A percentile compares a stretch with the other conserved stretches of the same genome.
Conservation (phyloP, 2,113 vertebrate genomes). For the Tretioscincus oriximinensis region DNA sequence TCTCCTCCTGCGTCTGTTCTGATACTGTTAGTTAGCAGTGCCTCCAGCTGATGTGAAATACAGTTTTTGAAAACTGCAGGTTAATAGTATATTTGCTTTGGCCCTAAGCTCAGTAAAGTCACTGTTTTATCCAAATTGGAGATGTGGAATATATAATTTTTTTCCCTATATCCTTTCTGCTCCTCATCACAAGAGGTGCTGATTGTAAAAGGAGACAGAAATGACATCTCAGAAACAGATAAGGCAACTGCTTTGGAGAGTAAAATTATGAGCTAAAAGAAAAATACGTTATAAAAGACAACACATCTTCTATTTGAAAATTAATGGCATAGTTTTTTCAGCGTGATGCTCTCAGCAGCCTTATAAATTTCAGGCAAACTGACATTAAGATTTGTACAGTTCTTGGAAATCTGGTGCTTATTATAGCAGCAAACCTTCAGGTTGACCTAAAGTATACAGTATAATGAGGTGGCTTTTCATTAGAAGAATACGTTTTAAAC, state of each 20-base stretch:
- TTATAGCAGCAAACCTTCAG: slow-evolving; percentile 38
- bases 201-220: background rate
- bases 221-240: slow-evolving; percentile 4
- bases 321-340: slow-evolving; percentile 54
- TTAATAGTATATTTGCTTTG: background rate
- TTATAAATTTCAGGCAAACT: slow-evolving; percentile 55
- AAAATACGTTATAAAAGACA: slow-evolving; percentile 43
- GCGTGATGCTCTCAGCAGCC: slow-evolving; percentile 17
- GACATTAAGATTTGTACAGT: slow-evolving; percentile 9
- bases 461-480: slow-evolving; percentile 57
- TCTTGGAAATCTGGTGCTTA: slow-evolving; percentile 39
- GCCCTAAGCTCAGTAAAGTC: background rate
- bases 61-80: background rate
- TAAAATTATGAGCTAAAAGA: background rate
- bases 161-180: background rate
- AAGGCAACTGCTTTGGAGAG: slow-evolving; percentile 37
- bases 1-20: background rate
- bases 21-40: background rate
- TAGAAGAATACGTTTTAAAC: slow-evolving; percentile 47
- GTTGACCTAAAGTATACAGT: slow-evolving; percentile 44
- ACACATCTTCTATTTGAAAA: slow-evolving; percentile 28
- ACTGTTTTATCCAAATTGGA: background rate
- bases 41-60: no score
- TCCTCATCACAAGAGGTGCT: slow-evolving; percentile 15
- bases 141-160: background rate